phyloP scores from a whole-genome alignment of 1,140 invertebrate species.

The Trissolcus basalis region DNA sequence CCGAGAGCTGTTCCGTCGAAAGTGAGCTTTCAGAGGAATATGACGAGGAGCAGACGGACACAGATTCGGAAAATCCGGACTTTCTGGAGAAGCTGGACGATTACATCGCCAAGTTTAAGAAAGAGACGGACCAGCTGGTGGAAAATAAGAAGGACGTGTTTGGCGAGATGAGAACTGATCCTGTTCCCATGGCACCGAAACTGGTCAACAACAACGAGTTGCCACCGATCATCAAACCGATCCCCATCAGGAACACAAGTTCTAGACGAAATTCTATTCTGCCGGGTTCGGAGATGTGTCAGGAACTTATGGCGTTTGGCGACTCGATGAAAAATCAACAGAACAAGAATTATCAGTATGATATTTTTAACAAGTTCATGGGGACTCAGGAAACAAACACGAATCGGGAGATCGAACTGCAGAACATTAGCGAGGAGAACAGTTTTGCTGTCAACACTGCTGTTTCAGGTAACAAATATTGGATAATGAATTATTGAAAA shows the following conservation, averaged over 20 bases:
- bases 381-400: slow-evolving; percentile 10
- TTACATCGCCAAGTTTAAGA: slow-evolving; percentile 82
- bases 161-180: slow-evolving; percentile 57
- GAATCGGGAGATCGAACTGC: slow-evolving; percentile 49
- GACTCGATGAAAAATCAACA: slow-evolving; percentile 56
- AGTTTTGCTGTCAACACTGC: slow-evolving; percentile 24
- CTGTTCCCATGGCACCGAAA: slow-evolving; percentile 50
- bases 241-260: slow-evolving; percentile 68
- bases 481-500: slow-evolving; percentile 16
- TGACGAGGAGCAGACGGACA: slow-evolving; percentile 80
- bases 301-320: slow-evolving; percentile 70
- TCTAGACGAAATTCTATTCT: slow-evolving; percentile 72
- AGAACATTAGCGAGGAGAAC: slow-evolving; percentile 52
- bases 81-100: slow-evolving; percentile 83
- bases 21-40: slow-evolving; percentile 76
- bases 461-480: too few relatives aligned
- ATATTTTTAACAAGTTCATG: slow-evolving; percentile 38
- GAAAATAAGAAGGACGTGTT: slow-evolving; percentile 67
- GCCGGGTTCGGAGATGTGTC: slow-evolving; percentile 74
- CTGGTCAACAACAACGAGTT: slow-evolving; percentile 63
- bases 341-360: slow-evolving; percentile 52
- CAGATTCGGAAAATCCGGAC: slow-evolving; percentile 80
- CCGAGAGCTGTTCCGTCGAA: slow-evolving; percentile 63
- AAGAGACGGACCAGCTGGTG: slow-evolving; percentile 82
- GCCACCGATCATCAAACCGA: slow-evolving; percentile 62